Percentiles rank a stretch among this genome's conserved stretches.
Conservation (phyloP, 2,797 vertebrate genomes). For the Anas capensis region DNA sequence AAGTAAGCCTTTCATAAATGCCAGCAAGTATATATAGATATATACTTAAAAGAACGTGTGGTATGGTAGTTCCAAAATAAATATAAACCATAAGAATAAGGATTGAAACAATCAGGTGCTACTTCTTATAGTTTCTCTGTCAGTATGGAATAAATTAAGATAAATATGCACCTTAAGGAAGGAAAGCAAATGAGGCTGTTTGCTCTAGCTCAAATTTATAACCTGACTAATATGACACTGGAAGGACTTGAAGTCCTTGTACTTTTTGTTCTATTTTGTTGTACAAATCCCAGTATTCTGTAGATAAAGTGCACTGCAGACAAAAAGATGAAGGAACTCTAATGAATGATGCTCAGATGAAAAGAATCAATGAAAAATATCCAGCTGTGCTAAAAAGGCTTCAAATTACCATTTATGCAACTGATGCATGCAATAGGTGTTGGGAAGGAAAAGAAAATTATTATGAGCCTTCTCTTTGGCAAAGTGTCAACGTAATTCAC, state of each 20-base stretch:
- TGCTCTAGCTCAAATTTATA: conserved; percentile 1
- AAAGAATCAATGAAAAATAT: conserved; percentile 75
- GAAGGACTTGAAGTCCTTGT: conserved; percentile 21
- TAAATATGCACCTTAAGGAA: background rate
- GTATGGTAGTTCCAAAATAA: background rate
- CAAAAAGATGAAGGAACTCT: conserved; percentile 55
- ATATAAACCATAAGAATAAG: background rate
- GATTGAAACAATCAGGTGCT: background rate
- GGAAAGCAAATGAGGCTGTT: background rate
- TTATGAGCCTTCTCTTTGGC: conserved; percentile 57
- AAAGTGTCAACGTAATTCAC: conserved; percentile 60
- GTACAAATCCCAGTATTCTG: conserved; percentile 18
- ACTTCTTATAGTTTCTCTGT: background rate
- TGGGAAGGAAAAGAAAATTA: conserved; percentile 65
- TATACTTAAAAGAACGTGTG: background rate
- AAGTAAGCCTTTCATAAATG: background rate
- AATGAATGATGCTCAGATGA: conserved; percentile 67
- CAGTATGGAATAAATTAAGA: background rate
- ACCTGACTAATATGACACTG: conserved; percentile 29
- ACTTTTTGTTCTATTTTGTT: background rate
- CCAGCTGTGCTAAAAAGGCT: conserved; percentile 67
- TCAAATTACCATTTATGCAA: conserved; percentile 69
- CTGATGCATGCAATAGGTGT: conserved; percentile 45
- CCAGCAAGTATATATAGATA: background rate
- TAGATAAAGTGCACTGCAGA: conserved; percentile 22